phyloP scores from a whole-genome alignment of 2,888 invertebrate genomes.

The Ischnura elegans region DNA sequence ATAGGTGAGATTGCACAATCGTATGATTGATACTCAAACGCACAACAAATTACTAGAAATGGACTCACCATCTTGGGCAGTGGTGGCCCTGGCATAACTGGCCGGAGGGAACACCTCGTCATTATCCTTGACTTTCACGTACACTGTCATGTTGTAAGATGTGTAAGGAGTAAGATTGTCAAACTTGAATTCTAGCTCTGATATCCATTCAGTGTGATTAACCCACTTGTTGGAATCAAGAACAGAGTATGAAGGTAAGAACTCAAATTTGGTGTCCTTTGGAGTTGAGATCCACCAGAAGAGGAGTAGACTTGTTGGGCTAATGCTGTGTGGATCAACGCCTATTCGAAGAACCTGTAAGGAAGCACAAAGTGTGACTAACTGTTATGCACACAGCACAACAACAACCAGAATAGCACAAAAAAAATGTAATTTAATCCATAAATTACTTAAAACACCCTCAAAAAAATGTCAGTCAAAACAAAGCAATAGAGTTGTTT shows the following conservation, averaged over 20 bases:
- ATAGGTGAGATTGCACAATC: too few relatives aligned
- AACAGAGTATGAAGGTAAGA: slow-evolving; percentile 81
- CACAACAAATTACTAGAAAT: not conserved
- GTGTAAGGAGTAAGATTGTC: slow-evolving; percentile 84
- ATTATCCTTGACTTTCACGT: slow-evolving; percentile 82
- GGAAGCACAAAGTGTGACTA: too few relatives aligned
- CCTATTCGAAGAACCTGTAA: slow-evolving; percentile 82
- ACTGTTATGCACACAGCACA: too few relatives aligned
- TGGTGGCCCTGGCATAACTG: slow-evolving; percentile 82
- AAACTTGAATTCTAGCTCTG: slow-evolving; percentile 82
- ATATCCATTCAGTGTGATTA: slow-evolving; percentile 82
- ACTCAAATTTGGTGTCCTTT: slow-evolving; percentile 80
- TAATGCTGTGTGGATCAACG: slow-evolving; percentile 83
- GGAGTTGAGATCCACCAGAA: slow-evolving; percentile 82
- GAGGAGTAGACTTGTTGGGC: slow-evolving; percentile 83
- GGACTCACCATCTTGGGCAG: slow-evolving; percentile 83
- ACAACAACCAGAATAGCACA: too few relatives aligned
- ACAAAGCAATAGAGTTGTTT: too few relatives aligned
- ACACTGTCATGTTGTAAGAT: slow-evolving; percentile 89
- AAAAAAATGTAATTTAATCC: too few relatives aligned
- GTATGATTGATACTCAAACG: too few relatives aligned
- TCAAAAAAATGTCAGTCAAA: too few relatives aligned
- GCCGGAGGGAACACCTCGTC: slow-evolving; percentile 82
- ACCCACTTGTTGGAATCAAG: slow-evolving; percentile 79
- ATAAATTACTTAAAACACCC: too few relatives aligned